Evolutionary conservation across 2,888 invertebrate species (phyloP).

Genomic region (Pristionchus entomophagus): DNA sequence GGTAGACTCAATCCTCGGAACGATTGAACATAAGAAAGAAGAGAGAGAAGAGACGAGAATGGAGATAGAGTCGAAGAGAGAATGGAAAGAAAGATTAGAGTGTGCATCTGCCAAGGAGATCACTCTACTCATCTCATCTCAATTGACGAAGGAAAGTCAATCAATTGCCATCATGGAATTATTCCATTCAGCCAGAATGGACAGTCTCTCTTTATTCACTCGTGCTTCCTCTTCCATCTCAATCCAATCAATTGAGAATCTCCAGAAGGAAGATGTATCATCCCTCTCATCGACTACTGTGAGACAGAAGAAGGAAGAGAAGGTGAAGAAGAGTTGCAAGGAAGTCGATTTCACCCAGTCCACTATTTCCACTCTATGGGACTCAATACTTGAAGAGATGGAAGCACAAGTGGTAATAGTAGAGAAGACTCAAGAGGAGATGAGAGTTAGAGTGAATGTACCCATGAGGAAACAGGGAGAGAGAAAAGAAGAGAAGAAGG

Average conservation of each 20-base stretch:
- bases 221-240: not conserved
- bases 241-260: not conserved
- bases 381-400: conserved; percentile 63
- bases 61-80: conserved; percentile 51
- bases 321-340: not conserved
- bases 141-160: conserved; percentile 12
- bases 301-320: conserved; percentile 22
- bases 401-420: conserved; percentile 62
- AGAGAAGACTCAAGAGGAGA: conserved; percentile 59
- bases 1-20: conserved; percentile 60
- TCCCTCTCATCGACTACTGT: conserved; percentile 16
- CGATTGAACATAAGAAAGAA: conserved; percentile 61
- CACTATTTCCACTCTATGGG: conserved; percentile 61
- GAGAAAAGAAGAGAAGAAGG: not conserved
- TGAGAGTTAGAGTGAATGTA: conserved; percentile 53
- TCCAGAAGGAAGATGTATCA: not conserved
- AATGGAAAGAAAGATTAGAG: conserved; percentile 60
- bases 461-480: conserved; percentile 20
- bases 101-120: conserved; percentile 54
- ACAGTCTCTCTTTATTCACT: not conserved
- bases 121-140: not conserved
- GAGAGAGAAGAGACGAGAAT: conserved; percentile 59
- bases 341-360: conserved; percentile 34
- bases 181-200: not conserved
- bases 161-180: not conserved